phyloP scores from a whole-genome alignment of 2,888 invertebrate species.

The Hesperia comma region DNA sequence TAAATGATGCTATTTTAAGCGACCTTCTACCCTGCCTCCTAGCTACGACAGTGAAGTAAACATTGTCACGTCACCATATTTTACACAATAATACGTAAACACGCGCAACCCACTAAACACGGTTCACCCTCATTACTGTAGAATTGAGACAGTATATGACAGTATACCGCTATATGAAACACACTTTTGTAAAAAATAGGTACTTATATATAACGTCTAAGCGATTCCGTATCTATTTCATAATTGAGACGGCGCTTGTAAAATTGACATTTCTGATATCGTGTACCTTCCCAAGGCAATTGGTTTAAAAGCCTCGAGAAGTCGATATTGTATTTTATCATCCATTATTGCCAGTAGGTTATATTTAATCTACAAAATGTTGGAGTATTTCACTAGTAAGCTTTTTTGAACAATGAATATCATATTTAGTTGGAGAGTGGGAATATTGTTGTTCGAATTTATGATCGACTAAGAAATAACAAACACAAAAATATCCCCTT shows the following conservation, averaged over 20 bases:
- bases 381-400: slow-evolving; percentile 24
- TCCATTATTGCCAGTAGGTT: slow-evolving; percentile 28
- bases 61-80: slow-evolving; percentile 44
- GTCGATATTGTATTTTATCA: slow-evolving; percentile 50
- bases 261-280: slow-evolving; percentile 46
- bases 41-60: background rate
- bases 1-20: no score
- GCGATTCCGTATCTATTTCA: slow-evolving; percentile 7
- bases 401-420: slow-evolving; percentile 38
- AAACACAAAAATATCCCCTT: no score
- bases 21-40: no score
- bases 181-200: no score
- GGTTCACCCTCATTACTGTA: slow-evolving; percentile 1
- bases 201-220: background rate
- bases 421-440: background rate
- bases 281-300: slow-evolving; percentile 57
- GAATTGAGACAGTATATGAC: no score
- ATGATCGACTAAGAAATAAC: background rate
- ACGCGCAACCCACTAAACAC: slow-evolving; percentile 1
- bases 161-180: no score
- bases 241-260: slow-evolving; percentile 13
- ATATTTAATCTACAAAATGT: slow-evolving; percentile 19
- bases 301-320: slow-evolving; percentile 67
- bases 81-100: slow-evolving; percentile 30
- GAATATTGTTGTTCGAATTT: background rate